Evolutionary conservation across 2,113 vertebrate species (phyloP).

Genomic region (Circaetus gallicus): DNA sequence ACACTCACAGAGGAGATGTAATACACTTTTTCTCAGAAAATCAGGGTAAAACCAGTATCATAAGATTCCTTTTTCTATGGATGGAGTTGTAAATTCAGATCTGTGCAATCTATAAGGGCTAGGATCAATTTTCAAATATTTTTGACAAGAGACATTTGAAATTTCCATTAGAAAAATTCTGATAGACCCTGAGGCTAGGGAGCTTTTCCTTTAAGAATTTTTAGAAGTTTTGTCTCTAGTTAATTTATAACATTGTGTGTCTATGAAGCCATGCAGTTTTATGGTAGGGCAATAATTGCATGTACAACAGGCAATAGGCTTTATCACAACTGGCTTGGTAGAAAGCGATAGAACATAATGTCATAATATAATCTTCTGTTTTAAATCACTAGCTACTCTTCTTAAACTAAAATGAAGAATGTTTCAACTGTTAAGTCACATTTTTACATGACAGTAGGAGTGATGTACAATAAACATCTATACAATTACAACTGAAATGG

Average conservation of each 20-base stretch:
- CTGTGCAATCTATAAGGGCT: background rate
- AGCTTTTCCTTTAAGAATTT: background rate
- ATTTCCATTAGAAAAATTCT: background rate
- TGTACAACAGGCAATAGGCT: background rate
- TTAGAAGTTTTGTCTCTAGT: background rate
- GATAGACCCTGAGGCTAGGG: background rate
- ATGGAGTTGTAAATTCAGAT: background rate
- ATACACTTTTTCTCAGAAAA: background rate
- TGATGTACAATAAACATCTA: background rate
- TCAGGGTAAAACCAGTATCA: background rate
- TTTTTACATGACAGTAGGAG: background rate
- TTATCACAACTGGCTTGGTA: background rate
- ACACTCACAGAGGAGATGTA: background rate
- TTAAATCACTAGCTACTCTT: background rate
- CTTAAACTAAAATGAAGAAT: background rate
- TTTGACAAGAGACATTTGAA: background rate
- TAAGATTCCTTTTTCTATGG: background rate
- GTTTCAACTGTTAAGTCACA: background rate
- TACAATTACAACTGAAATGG: background rate
- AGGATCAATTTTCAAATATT: background rate
- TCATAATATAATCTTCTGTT: background rate
- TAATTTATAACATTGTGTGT: background rate
- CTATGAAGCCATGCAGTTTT: background rate
- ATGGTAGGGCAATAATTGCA: background rate
- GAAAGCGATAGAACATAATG: background rate